phyloP scores from a whole-genome alignment of 2,113 vertebrate species.

The Stictonetta naevosa region DNA sequence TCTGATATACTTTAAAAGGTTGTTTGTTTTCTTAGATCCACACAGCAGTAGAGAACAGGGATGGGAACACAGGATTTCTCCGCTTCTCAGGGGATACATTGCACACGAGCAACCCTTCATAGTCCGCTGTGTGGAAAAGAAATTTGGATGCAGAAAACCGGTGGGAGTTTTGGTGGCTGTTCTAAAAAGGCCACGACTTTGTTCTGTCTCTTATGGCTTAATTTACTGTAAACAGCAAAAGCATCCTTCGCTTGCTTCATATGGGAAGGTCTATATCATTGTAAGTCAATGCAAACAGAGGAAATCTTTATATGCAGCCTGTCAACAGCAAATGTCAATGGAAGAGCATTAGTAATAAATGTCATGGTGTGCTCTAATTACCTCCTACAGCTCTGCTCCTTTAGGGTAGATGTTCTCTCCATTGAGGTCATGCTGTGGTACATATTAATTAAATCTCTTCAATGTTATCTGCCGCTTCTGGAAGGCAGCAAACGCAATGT shows the following conservation, averaged over 20 bases:
- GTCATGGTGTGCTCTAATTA: slow-evolving; percentile 61
- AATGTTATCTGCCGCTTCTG: slow-evolving; percentile 54
- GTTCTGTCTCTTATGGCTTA: background rate
- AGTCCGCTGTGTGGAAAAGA: background rate
- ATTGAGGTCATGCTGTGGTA: slow-evolving; percentile 49
- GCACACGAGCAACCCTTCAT: background rate
- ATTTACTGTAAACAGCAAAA: slow-evolving; percentile 38
- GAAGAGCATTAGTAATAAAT: slow-evolving; percentile 67
- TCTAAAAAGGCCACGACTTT: background rate
- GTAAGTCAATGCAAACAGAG: slow-evolving; percentile 18
- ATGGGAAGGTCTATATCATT: background rate
- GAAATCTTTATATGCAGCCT: slow-evolving; percentile 60
- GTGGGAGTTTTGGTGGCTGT: background rate
- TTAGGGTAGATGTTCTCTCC: slow-evolving; percentile 42
- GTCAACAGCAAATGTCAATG: slow-evolving; percentile 64
- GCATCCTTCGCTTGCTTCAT: background rate
- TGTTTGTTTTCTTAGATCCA: background rate
- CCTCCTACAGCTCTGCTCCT: slow-evolving; percentile 46
- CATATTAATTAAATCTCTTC: slow-evolving; percentile 67
- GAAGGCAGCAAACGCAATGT: slow-evolving; percentile 27
- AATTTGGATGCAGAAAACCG: background rate
- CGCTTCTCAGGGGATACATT: background rate
- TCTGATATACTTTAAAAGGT: background rate
- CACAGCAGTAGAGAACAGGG: background rate
- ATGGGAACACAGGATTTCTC: background rate